Evolutionary conservation across 2,113 vertebrate genomes (phyloP), one percentile per base, ranked within the genome.

Genomic region (Marcusenius ussheri): DNA sequence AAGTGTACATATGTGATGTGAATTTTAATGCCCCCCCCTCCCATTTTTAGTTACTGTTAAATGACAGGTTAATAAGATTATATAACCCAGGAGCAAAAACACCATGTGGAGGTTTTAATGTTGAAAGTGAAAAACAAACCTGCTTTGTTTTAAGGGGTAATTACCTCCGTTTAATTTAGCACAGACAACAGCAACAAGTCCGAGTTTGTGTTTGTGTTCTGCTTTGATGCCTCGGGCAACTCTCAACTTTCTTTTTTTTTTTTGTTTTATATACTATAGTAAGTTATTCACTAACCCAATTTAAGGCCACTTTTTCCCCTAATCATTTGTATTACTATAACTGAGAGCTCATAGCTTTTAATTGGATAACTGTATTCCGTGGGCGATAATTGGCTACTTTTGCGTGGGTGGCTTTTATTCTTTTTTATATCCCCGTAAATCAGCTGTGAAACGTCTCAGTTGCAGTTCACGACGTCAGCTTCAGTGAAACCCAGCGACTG

Each of bases 1-100:
- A 94, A 93, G 87, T 92, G 95, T 93, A 91, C 93, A 93, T 93
- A 93, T 83, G 92, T 94, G 88, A 93, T 47, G 83, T 89, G 56
- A 74, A 66, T 89, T 77, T 70, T 77, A 56, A 89, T 80, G 27
- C n/a, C 17, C 31, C 27, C n/a, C 19, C 24, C 15, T 27, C 31
- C 88, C 5, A 27, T 15, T 46, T 66, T 88, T 70, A 74, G 21
- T 17, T 47, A 47, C 42, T 62, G 74, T 45, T 83, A 56, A 42
- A 46, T 39, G 70, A 80, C 45, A 80, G 15, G 27, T 27, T 13
- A 80, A 89, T 11, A 51, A 42, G 27, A 11, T 51, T 45, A 89
- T 27, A 42, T 39, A 89, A 13, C 56, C 56, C 46, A 51, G 88
- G 24, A 21, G 42, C 4, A 46, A 70, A 66, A 42, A 31, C 24